These are phyloP conservation scores for Varanus salvator DNA, from an alignment of 2,113 vertebrate species.

Conservation along the genomic window DNA sequence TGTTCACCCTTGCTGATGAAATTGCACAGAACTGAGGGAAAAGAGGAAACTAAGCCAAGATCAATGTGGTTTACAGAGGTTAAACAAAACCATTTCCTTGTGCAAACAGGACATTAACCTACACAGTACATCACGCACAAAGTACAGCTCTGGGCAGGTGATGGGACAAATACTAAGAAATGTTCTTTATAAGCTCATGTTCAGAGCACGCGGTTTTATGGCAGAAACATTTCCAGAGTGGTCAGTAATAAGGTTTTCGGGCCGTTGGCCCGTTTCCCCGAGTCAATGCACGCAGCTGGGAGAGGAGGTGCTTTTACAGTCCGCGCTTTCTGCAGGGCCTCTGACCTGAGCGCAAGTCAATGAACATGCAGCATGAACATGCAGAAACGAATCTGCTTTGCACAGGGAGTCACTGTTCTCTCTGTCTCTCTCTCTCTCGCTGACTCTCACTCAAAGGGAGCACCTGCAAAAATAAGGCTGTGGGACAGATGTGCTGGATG, in stretches of 20 bases:
- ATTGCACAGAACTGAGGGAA: constrained; percentile 21
- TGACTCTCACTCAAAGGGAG: constrained; percentile 27
- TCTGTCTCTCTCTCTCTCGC: constrained; percentile 11
- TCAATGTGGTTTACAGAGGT: constrained; percentile 59
- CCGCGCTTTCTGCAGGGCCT: neutral
- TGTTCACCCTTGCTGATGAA: constrained; percentile 39
- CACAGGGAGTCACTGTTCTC: neutral
- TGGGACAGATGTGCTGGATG: neutral
- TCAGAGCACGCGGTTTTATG: constrained; percentile 20
- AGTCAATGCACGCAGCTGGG: neutral
- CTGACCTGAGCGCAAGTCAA: neutral
- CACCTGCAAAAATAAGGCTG: neutral
- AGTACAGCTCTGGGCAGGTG: constrained; percentile 43
- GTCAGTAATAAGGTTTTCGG: neutral
- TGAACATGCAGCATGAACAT: neutral
- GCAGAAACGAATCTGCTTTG: constrained; percentile 20
- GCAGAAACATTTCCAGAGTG: neutral
- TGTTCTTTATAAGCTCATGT: constrained; percentile 34
- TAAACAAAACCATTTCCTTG: constrained; percentile 60
- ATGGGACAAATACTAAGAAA: constrained; percentile 2
- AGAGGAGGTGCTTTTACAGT: neutral
- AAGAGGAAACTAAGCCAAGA: constrained; percentile 48
- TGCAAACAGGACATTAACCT: constrained; percentile 67
- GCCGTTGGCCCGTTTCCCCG: neutral
- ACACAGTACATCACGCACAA: constrained; percentile 60